phyloP scores from a whole-genome alignment of 2,113 vertebrate genomes.

The Lasiurus borealis region DNA sequence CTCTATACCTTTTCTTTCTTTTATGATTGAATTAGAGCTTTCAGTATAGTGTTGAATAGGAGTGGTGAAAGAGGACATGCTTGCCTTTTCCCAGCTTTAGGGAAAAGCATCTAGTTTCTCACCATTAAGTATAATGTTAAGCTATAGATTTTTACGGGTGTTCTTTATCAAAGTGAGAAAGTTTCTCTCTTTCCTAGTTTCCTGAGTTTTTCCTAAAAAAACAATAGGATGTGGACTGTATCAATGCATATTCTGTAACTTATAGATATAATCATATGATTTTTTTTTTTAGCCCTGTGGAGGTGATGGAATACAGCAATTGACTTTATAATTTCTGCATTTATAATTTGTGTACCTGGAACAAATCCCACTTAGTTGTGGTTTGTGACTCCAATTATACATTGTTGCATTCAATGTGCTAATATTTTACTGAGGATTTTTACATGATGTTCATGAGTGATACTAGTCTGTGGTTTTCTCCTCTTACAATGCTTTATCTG shows the following conservation, averaged over 20 bases:
- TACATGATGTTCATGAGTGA: background rate
- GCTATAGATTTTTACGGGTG: background rate
- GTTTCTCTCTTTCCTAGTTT: background rate
- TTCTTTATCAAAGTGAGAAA: background rate
- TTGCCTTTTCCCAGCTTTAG: background rate
- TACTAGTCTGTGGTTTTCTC: background rate
- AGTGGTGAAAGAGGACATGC: background rate
- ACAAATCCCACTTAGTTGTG: background rate
- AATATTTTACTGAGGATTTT: constrained; percentile 31
- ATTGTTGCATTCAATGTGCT: background rate
- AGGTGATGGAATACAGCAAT: background rate
- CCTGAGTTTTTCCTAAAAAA: background rate
- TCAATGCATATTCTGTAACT: background rate
- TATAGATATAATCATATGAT: background rate
- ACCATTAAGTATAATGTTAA: background rate
- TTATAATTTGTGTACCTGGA: background rate
- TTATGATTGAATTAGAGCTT: background rate
- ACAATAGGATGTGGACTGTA: background rate
- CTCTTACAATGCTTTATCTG: constrained; percentile 10
- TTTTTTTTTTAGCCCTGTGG: background rate
- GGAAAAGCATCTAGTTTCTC: background rate
- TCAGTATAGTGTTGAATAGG: background rate
- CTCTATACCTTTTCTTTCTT: background rate
- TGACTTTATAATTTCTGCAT: background rate
- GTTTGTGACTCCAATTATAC: background rate